Evolutionary conservation across 1,140 invertebrate species (phyloP), one percentile per base, ranked within the genome.

Genomic region (Colletes latitarsis): DNA sequence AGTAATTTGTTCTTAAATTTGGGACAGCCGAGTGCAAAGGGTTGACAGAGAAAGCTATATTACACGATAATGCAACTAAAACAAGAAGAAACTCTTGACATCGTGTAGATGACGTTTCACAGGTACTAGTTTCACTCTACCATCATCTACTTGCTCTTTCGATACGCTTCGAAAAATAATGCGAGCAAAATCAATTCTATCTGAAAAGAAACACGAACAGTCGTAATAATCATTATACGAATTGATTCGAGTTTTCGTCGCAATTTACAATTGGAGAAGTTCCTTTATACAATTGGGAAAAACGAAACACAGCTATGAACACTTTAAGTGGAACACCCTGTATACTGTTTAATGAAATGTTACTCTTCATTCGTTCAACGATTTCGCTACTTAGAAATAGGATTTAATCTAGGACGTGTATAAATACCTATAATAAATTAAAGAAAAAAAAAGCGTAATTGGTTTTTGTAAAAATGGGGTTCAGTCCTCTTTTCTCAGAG

Each of bases 241-340:
- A 84, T 52, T 73, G 21, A 71, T 53, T 64, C 66, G 52, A 81
- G 12, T 60, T 49, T 17, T 39, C n/a, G 15, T 15, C n/a, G 14
- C 15, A 71, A 43, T 53, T 77, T 77, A 62, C 57, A 71, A 41
- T 63, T 83, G 83, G 53, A 67, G 12, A 68, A 3, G 19, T 53
- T 62, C 57, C 21, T 81, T 53, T 57, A 41, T 63, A 84, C 57
- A 84, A 49, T 84, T 66, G 49, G 58, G 82, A 85, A 77, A 68
- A 30, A 30, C 30, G 30, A 30, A 30, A 30, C 30, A 30, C 58
- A 73, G 21, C 58, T 77, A 85, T 85, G 83, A 85, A 85, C 78
- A 85, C 84, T 82, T 74, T 70, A 82, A 85, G 57, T 78, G 73
- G 64, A 68, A 82, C 78, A 85, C 78, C 83, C 73, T 85, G 77